These are phyloP conservation scores for Theocolax elegans DNA, from an alignment of 1,140 invertebrate species.

Conservation along the genomic window DNA sequence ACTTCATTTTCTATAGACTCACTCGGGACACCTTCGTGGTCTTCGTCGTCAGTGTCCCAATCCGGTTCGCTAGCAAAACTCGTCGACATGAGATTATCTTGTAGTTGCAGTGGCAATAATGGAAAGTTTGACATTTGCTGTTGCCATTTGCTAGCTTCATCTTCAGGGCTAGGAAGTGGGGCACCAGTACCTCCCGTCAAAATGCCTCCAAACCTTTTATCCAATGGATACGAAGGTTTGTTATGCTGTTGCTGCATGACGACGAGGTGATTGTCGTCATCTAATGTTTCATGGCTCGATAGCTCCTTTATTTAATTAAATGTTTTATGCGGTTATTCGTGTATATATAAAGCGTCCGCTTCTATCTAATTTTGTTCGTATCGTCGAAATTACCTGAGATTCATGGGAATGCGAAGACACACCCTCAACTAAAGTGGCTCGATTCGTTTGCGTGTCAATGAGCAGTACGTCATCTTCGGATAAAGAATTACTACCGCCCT, in stretches of 20 bases:
- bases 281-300: constrained; percentile 49
- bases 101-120: constrained; percentile 53
- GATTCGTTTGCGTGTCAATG: constrained; percentile 69
- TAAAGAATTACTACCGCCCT: constrained; percentile 47
- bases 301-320: constrained; percentile 10
- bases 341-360: neutral
- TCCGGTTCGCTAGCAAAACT: constrained; percentile 62
- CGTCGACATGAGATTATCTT: constrained; percentile 65
- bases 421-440: constrained; percentile 66
- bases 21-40: constrained; percentile 29
- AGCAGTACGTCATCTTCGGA: constrained; percentile 69
- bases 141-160: constrained; percentile 63
- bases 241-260: constrained; percentile 49
- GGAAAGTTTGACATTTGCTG: constrained; percentile 55
- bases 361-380: no score
- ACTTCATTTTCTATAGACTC: constrained; percentile 27
- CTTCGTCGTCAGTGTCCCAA: constrained; percentile 57
- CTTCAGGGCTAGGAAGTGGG: constrained; percentile 64
- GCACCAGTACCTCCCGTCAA: constrained; percentile 49
- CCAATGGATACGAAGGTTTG: constrained; percentile 47
- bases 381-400: constrained; percentile 18
- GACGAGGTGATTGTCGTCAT: constrained; percentile 52
- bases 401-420: constrained; percentile 13
- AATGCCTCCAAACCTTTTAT: constrained; percentile 48
- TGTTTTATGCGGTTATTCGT: neutral